A percentile compares a stretch with the other conserved stretches of the same genome.
These are phyloP conservation scores for Drosophila serrata DNA, from an alignment of 1,140 invertebrate genomes.

Conservation along the genomic window DNA sequence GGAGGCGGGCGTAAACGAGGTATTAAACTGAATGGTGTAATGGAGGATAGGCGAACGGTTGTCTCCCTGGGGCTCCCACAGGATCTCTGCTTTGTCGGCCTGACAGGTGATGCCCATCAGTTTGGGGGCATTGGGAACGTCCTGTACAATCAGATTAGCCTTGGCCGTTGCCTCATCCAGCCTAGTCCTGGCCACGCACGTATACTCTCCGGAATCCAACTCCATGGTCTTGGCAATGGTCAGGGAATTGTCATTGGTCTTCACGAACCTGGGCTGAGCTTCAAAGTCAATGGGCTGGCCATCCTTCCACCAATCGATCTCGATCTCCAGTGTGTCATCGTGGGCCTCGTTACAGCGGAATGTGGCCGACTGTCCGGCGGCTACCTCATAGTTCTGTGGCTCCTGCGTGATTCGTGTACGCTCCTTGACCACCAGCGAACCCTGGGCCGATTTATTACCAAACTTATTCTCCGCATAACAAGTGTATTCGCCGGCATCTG, in stretches of 20 bases:
- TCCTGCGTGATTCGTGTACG: conserved; percentile 93
- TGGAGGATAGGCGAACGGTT: conserved; percentile 97
- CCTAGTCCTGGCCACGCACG: conserved; percentile 96
- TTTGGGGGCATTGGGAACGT: conserved; percentile 96
- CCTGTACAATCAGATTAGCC: conserved; percentile 97
- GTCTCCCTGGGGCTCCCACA: conserved; percentile 95
- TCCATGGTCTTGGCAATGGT: conserved; percentile 97
- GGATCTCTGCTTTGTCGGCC: conserved; percentile 90
- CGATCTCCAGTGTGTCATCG: conserved; percentile 92
- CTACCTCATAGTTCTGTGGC: conserved; percentile 96
- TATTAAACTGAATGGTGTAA: conserved; percentile 97
- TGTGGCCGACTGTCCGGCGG: conserved; percentile 94
- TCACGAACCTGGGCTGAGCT: conserved; percentile 92
- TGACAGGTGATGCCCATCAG: conserved; percentile 90
- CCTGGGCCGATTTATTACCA: conserved; percentile 91
- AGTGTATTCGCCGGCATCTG: conserved; percentile 95
- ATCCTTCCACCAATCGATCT: conserved; percentile 95
- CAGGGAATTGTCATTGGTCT: conserved; percentile 95
- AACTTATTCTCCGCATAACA: conserved; percentile 98
- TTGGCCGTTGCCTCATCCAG: conserved; percentile 93
- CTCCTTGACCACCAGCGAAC: conserved; percentile 93
- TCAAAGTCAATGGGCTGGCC: conserved; percentile 95
- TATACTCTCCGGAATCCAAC: conserved; percentile 97
- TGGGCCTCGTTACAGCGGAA: conserved; percentile 97
- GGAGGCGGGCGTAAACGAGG: conserved; percentile 95